Percentiles rank a stretch among this genome's conserved stretches.
phyloP scores from a whole-genome alignment of 35 echinoderm and acorn worm genomes.

The Heliocidaris erythrogramma region DNA sequence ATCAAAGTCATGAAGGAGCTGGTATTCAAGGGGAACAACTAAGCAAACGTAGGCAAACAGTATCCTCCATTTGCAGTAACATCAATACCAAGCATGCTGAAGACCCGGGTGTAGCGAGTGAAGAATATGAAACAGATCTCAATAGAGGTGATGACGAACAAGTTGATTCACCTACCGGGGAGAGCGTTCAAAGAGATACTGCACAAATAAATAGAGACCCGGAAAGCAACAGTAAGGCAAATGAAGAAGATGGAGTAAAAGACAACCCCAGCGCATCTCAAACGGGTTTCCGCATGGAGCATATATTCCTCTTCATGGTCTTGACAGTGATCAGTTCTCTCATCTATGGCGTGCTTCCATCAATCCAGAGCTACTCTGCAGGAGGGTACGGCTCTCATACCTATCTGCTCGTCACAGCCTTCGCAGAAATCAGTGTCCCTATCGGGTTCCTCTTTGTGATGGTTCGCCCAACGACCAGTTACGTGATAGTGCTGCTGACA shows the following conservation, averaged over 20 bases:
- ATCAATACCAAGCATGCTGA: neutral
- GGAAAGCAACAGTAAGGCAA: neutral
- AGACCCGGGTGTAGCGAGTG: neutral
- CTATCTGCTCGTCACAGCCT: slow-evolving; percentile 73
- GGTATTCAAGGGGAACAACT: neutral
- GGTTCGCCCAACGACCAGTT: slow-evolving; percentile 63
- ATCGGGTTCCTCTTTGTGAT: slow-evolving; percentile 77
- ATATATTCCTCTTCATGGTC: slow-evolving; percentile 64
- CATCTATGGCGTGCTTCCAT: slow-evolving; percentile 85
- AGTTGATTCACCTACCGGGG: too few relatives aligned
- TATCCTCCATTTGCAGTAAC: neutral
- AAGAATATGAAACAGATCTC: neutral
- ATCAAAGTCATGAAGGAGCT: neutral
- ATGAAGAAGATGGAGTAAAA: neutral
- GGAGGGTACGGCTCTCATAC: slow-evolving; percentile 78
- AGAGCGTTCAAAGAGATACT: neutral
- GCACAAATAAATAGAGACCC: neutral
- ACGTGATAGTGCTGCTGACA: slow-evolving; percentile 47
- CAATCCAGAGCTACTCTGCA: slow-evolving; percentile 91
- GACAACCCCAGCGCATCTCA: neutral
- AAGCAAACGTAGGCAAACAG: neutral
- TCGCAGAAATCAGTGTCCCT: slow-evolving; percentile 83
- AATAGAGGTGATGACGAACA: neutral
- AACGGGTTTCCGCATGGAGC: neutral
- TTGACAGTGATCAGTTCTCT: slow-evolving; percentile 74